Evolutionary conservation across 2,113 vertebrate genomes (phyloP), one percentile per base, ranked within the genome.

Genomic region (Cathartes aura): DNA sequence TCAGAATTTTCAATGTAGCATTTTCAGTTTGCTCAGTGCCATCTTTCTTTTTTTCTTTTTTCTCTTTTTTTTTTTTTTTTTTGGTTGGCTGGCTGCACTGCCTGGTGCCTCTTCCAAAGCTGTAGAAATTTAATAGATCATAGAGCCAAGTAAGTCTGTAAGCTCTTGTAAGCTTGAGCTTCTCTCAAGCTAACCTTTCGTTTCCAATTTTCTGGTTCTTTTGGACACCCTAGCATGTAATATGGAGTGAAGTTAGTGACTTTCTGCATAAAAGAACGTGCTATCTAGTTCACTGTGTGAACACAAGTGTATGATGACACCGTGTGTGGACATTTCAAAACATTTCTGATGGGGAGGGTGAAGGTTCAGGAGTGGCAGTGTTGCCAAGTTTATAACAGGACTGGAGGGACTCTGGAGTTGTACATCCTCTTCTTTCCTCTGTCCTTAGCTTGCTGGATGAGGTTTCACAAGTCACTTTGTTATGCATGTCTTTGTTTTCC

Each of bases 1-100:
- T 92, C 91, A 95, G 94, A 94, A 79, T 95, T 97, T 84, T 92
- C 93, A 62, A 2, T 72, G 76, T 84, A 91, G 36, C 84, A 38
- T 93, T 93, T 93, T 87, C 78, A 81, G 84, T 93, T 89, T 94
- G 53, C 73, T 91, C 20, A 6, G 47, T 93, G 80, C 74, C 38
- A 8, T 67, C 0, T 56, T 22, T 53, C 52, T 45, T 22, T 45
- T 8, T 21, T 4, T 36, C 23, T 20, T 40, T 36, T n/a, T n/a
- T n/a, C 38, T 38, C 38, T 32, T 52, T 20, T 12, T 30, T 58
- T 34, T 22, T 15, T 15, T 19, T 20, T 38, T 22, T 42, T 32
- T 20, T 30, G 32, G 4, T 6, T 12, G 11, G 8, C 45, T 91
- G 91, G 30, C 91, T 88, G 63, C 20, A 2, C 47, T 94, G 48